Base-by-base conservation (phyloP, 2,113 vertebrate species). In the Poicephalus gulielmi region DNA sequence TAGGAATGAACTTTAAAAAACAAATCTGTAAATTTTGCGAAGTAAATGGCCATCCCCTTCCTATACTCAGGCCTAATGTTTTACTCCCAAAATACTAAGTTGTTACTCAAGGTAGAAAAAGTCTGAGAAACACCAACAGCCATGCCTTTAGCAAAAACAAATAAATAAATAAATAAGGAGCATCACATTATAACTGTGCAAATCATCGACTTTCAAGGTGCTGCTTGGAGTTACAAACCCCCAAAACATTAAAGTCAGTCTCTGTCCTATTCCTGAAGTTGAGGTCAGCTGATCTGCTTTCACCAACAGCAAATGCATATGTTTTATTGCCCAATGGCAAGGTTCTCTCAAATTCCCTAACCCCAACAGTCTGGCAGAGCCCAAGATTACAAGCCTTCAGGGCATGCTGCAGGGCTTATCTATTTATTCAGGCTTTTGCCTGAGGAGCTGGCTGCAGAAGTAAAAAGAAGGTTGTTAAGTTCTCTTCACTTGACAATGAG, bases 381-480 rank as follows among this genome's bases (percentile, higher is more conserved):
- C 78, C 92, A 82, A 2, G 0, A 44, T 62, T 46, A 37, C 44
- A 64, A 84, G 82, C 82, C 93, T 86, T 88, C 59, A 31, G 85
- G 92, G 70, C 71, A 53, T 13, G 49, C 90, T 88, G 85, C 62
- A 70, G 79, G 94, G 49, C 35, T 95, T 88, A 94, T 86, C 85
- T 94, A 91, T 91, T 96, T 96, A 96, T 90, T 95, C 93, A 96
- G 85, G 68, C 75, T 94, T 83, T 39, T 1, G 30, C 93, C 82
- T 17, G n/a, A 74, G 78, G 78, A 46, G 43, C 20, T 46, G 55
- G 85, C 75, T 92, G 53, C 53, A 86, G 50, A 53, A 81, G 71
- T 60, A 71, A 88, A 92, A 39, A 39, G 49, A 77, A 96, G 37
- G 27, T 35, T 90, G 74, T 74, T 7, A 66, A 80, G 6, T 67